Base-by-base conservation (phyloP, 2,888 invertebrate species). In the Clusia tigrina region DNA sequence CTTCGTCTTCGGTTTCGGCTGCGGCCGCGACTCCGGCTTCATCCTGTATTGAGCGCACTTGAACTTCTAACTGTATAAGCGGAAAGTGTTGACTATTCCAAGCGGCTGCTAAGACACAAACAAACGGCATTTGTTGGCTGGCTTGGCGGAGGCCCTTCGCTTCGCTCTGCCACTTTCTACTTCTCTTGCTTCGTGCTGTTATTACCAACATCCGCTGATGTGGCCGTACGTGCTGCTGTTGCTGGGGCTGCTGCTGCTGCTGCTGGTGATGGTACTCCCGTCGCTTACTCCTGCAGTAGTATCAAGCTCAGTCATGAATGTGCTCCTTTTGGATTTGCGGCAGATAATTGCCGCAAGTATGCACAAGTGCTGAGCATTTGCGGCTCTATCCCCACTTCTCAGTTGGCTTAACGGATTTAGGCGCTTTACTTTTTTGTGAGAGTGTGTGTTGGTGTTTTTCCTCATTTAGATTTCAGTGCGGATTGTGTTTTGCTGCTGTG, bases 61-160 rank as follows among this genome's bases (percentile, higher is more conserved):
- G 32, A 5, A n/a, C 32, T 9, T 32, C 5, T 32, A 32, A 5
- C 32, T 5, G 5, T 32, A 32, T 32, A 5, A n/a, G 32, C 12
- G 32, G 32, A 32, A 32, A 32, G 5, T 32, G 32, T 60, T 60
- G 48, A 54, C 48, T n/a, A 48, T 10, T 48, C 10, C 20, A 23
- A 15, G 23, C 18, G 18, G 51, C 51, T 51, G 51, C 22, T 2
- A 5, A 2, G 15, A 9, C 51, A 17, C 2, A 5, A 32, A 32
- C 32, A 2, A 22, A 17, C 55, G 48, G 60, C 54, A n/a, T 6
- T n/a, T n/a, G 24, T 60, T 53, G 23, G 22, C 54, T 26, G 53
- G 25, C 22, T 23, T 23, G 22, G 20, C 24, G 26, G n/a, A 24
- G 26, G 26, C 42, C 32, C 32, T 42, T 12, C 42, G 12, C 6